Evolutionary conservation across 2,888 invertebrate species (phyloP).

Genomic region (Stenurella melanura): DNA sequence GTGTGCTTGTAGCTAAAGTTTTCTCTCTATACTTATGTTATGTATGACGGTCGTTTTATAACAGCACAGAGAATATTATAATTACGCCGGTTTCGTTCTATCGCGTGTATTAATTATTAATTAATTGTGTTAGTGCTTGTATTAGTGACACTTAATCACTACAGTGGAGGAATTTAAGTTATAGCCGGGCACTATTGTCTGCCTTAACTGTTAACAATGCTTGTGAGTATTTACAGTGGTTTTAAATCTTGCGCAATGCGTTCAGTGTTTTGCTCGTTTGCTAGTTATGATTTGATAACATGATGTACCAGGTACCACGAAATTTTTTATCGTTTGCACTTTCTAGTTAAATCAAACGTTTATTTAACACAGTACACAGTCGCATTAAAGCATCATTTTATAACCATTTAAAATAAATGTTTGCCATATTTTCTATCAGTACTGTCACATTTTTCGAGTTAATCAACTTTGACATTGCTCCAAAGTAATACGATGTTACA

Average conservation of each 20-base stretch:
- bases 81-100: conserved; percentile 41
- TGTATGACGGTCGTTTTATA: conserved; percentile 37
- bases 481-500: neutral
- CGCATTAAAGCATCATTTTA: neutral
- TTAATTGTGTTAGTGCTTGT: conserved; percentile 43
- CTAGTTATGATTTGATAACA: conserved; percentile 42
- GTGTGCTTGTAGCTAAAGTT: conserved; percentile 46
- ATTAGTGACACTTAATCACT: conserved; percentile 44
- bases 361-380: neutral
- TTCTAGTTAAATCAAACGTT: neutral
- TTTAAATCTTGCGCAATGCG: conserved; percentile 52
- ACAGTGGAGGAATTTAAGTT: conserved; percentile 47
- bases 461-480: neutral
- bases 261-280: conserved; percentile 43
- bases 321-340: conserved; percentile 30
- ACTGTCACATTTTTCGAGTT: neutral
- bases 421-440: neutral
- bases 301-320: conserved; percentile 38
- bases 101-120: conserved; percentile 41
- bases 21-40: conserved; percentile 35
- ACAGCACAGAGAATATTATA: conserved; percentile 24
- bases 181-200: conserved; percentile 50
- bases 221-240: conserved; percentile 62
- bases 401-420: neutral
- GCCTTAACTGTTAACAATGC: conserved; percentile 60